phyloP scores from a whole-genome alignment of 2,113 vertebrate species.

The Anas platyrhynchos region DNA sequence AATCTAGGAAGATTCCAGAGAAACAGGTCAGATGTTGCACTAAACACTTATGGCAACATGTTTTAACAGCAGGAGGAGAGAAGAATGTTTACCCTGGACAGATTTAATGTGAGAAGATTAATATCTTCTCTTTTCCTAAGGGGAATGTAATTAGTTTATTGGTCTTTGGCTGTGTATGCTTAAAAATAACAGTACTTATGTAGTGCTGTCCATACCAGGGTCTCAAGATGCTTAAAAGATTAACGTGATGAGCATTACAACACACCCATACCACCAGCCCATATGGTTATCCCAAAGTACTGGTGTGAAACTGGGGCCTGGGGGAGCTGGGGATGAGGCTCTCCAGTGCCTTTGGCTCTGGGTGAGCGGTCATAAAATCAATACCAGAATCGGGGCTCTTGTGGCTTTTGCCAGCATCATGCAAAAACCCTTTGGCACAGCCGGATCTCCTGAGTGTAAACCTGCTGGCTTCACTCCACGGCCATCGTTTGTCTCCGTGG shows the following conservation, averaged over 20 bases:
- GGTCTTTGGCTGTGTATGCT: neutral
- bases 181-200: neutral
- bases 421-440: neutral
- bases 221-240: neutral
- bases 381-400: neutral
- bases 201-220: neutral
- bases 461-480: accelerated
- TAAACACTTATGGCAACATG: neutral
- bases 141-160: neutral
- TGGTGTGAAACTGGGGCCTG: neutral
- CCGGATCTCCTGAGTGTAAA: neutral
- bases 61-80: slow-evolving; percentile 24
- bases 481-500: accelerated
- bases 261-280: neutral
- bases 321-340: neutral
- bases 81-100: neutral
- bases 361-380: neutral
- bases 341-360: neutral
- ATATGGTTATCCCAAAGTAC: neutral
- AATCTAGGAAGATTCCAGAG: slow-evolving; percentile 35
- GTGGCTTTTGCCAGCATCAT: neutral
- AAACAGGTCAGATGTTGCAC: slow-evolving; percentile 39
- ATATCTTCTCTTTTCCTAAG: slow-evolving; percentile 17
- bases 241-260: neutral
- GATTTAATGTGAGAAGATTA: neutral